phyloP scores from a whole-genome alignment of 2,888 invertebrate genomes.

The Mechanitis messenoides region DNA sequence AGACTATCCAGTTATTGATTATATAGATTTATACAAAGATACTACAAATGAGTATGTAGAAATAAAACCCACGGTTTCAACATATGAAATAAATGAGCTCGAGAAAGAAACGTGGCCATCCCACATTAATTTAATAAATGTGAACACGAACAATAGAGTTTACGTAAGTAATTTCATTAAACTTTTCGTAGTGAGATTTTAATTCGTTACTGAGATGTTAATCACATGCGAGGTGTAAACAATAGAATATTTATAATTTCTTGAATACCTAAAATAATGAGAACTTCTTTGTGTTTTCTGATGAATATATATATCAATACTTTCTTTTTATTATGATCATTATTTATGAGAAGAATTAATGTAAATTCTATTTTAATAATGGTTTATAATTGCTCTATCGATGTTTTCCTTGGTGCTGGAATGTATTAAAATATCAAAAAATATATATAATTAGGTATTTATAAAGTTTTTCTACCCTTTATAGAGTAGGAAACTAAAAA shows the following conservation, averaged over 20 bases:
- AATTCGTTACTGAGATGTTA: not conserved
- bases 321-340: no score
- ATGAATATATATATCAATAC: no score
- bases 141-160: conserved; percentile 12
- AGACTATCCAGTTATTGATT: conserved; percentile 60
- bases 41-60: conserved; percentile 53
- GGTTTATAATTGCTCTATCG: no score
- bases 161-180: conserved; percentile 23
- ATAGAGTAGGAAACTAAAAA: no score
- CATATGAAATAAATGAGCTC: conserved; percentile 8
- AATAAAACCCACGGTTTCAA: conserved; percentile 31
- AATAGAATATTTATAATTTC: not conserved
- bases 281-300: no score
- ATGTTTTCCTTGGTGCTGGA: no score
- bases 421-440: no score
- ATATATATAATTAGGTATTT: no score
- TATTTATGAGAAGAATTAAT: no score
- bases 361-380: no score
- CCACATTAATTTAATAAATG: not conserved
- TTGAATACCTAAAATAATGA: no score
- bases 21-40: conserved; percentile 61
- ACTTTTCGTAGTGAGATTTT: conserved; percentile 14
- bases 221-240: not conserved
- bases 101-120: not conserved
- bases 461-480: no score